A percentile compares a stretch with the other conserved stretches of the same genome.
These are phyloP conservation scores for Nasua narica DNA, from an alignment of 2,797 vertebrate genomes.

Conservation along the genomic window DNA sequence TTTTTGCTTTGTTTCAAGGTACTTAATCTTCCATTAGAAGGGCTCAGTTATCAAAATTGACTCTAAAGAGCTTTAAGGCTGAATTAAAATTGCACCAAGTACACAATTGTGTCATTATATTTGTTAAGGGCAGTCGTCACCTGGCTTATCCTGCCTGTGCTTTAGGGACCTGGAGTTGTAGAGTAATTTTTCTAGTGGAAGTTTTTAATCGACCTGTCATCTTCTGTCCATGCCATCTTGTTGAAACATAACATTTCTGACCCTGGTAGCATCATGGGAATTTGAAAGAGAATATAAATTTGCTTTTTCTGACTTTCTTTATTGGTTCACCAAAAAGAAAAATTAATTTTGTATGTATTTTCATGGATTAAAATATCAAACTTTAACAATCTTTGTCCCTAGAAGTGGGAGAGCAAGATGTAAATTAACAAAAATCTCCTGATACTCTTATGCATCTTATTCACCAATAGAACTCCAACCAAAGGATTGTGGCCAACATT, in stretches of 20 bases:
- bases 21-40: conserved; percentile 57
- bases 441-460: neutral
- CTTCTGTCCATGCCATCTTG: conserved; percentile 15
- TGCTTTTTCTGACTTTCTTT: neutral
- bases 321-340: conserved; percentile 31
- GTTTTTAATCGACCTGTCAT: conserved; percentile 61
- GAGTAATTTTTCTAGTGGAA: conserved; percentile 53
- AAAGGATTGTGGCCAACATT: neutral
- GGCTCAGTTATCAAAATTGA: conserved; percentile 25
- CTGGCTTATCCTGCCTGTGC: neutral
- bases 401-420: neutral
- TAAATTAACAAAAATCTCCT: conserved; percentile 29
- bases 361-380: conserved; percentile 31
- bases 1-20: neutral
- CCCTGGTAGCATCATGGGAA: neutral
- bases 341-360: conserved; percentile 4
- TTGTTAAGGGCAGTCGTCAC: conserved; percentile 9
- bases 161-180: neutral
- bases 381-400: neutral
- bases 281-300: conserved; percentile 57
- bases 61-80: conserved; percentile 21
- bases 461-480: neutral
- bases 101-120: conserved; percentile 45
- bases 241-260: conserved; percentile 54
- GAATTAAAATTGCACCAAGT: conserved; percentile 52